These are phyloP conservation scores for Mus minutoides DNA, from an alignment of 2,797 vertebrate species.

Conservation along the genomic window DNA sequence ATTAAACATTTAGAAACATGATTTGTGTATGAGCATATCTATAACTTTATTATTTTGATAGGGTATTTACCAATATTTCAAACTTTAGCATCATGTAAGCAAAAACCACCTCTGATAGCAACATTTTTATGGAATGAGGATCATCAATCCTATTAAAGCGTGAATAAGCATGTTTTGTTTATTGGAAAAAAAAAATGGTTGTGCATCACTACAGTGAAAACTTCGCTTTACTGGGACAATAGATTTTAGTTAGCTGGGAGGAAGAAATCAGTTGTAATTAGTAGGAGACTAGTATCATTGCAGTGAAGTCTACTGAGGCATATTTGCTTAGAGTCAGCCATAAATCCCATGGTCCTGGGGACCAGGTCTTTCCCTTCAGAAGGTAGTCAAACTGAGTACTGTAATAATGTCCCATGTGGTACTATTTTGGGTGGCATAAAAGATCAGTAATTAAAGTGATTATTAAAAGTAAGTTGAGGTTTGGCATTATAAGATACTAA, in stretches of 20 bases:
- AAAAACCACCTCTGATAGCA: neutral
- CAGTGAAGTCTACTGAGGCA: neutral
- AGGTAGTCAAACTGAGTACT: neutral
- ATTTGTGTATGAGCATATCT: neutral
- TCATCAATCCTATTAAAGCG: neutral
- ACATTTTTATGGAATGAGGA: neutral
- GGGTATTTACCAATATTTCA: neutral
- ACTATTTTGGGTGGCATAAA: neutral
- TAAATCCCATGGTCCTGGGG: neutral
- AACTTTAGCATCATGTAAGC: neutral
- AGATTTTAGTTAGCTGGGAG: neutral
- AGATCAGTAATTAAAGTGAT: too few species aligned
- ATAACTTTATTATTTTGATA: neutral
- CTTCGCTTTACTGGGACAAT: neutral
- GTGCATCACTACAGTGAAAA: neutral
- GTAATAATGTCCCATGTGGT: too few species aligned
- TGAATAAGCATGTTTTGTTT: neutral
- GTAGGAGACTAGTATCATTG: neutral
- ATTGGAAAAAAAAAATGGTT: neutral
- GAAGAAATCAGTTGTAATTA: neutral
- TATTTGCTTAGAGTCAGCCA: neutral
- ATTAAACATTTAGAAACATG: neutral
- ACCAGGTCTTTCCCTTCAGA: neutral
- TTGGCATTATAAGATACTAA: neutral
- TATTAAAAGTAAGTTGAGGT: neutral